Percentiles rank a stretch among this genome's conserved stretches.
phyloP scores from a whole-genome alignment of 2,888 invertebrate species.

The Oscheius sp. region DNA sequence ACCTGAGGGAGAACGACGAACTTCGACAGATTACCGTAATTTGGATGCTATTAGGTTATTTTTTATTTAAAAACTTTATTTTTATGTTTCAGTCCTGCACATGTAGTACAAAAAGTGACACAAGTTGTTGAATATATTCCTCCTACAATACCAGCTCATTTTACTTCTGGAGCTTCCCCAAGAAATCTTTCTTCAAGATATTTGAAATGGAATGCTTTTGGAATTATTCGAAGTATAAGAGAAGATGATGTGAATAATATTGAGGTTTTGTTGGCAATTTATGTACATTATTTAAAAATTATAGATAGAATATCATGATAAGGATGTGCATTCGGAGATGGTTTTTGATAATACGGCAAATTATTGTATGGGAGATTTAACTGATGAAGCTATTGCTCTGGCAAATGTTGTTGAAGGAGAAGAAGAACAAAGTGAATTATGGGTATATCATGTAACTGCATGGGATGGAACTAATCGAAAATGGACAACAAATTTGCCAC shows the following conservation, averaged over 20 bases:
- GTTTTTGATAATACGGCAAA: constrained; percentile 87
- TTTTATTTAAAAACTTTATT: background rate
- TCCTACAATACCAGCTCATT: constrained; percentile 80
- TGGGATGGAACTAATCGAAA: constrained; percentile 57
- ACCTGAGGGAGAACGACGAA: background rate
- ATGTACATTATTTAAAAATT: background rate
- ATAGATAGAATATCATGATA: constrained; percentile 89
- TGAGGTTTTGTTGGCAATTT: constrained; percentile 77
- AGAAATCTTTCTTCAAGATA: constrained; percentile 52
- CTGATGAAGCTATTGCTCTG: constrained; percentile 82
- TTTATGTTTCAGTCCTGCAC: constrained; percentile 15
- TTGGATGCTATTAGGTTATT: background rate
- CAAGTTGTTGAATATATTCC: constrained; percentile 39
- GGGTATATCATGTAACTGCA: constrained; percentile 52
- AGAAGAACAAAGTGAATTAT: constrained; percentile 50
- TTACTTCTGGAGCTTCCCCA: constrained; percentile 91
- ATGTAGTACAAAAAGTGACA: constrained; percentile 16
- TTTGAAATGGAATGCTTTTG: constrained; percentile 89
- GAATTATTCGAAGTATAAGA: constrained; percentile 87
- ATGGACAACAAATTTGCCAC: constrained; percentile 59
- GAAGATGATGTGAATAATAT: constrained; percentile 84
- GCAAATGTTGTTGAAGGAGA: constrained; percentile 46
- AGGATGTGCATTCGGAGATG: constrained; percentile 87
- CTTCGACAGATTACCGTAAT: background rate
- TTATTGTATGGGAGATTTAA: constrained; percentile 89